These are phyloP conservation scores for Euzetes globulus DNA, from an alignment of 2,888 invertebrate species.

Conservation along the genomic window DNA sequence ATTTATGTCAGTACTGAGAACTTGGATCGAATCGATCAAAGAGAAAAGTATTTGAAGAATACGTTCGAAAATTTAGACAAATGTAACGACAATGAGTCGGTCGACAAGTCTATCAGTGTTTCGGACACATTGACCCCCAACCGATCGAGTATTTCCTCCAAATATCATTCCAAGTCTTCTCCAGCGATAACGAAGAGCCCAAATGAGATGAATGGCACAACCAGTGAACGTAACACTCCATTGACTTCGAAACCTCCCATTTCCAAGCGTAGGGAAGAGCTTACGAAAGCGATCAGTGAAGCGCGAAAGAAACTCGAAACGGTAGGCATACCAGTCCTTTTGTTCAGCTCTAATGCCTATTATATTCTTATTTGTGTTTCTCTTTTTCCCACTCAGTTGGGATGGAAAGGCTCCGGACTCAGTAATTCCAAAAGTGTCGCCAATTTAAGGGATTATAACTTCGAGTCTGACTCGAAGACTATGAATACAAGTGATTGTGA, in stretches of 20 bases:
- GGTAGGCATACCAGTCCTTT: constrained; percentile 54
- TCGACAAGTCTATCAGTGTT: not conserved
- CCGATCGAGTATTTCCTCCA: constrained; percentile 32
- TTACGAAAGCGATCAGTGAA: constrained; percentile 72
- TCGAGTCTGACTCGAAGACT: not conserved
- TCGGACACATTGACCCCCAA: constrained; percentile 8
- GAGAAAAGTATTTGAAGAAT: constrained; percentile 50
- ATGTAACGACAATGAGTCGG: constrained; percentile 38
- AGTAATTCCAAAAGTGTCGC: constrained; percentile 76
- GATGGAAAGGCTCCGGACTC: constrained; percentile 64
- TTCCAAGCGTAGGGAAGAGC: constrained; percentile 58
- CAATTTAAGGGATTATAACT: constrained; percentile 32
- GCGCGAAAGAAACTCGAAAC: constrained; percentile 76
- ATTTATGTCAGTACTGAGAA: constrained; percentile 48
- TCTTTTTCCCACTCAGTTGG: constrained; percentile 55
- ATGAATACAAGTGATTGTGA: not conserved
- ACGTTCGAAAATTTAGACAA: constrained; percentile 59
- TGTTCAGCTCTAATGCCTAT: constrained; percentile 1
- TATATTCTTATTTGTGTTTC: constrained; percentile 25
- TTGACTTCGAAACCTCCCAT: constrained; percentile 34
- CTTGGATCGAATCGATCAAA: constrained; percentile 48
- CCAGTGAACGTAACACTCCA: not conserved
- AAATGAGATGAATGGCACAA: not conserved
- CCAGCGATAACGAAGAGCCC: not conserved
- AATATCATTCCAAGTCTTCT: constrained; percentile 20